These are phyloP conservation scores for Emydocephalus ijimae DNA, from an alignment of 2,113 vertebrate genomes.

Conservation along the genomic window DNA sequence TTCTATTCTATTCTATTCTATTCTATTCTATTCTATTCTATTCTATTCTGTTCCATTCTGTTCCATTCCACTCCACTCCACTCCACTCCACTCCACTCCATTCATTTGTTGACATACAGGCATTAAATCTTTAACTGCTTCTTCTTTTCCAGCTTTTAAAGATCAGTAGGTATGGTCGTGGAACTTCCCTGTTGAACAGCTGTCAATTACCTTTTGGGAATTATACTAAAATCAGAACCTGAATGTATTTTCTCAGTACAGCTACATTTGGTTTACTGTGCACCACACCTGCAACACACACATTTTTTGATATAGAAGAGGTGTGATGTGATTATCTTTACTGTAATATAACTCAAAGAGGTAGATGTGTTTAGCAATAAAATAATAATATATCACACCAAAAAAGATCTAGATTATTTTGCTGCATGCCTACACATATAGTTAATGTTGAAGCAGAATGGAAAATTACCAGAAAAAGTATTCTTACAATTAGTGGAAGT, in stretches of 20 bases:
- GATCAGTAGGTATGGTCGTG: background rate
- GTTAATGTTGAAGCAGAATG: background rate
- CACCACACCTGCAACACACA: background rate
- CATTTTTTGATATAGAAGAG: background rate
- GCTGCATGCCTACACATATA: background rate
- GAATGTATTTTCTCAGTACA: background rate
- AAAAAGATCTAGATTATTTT: background rate
- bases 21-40: too few relatives aligned
- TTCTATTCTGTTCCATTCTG: too few relatives aligned
- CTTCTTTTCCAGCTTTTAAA: background rate
- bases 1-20: too few relatives aligned
- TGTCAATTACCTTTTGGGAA: background rate
- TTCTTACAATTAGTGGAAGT: too few relatives aligned
- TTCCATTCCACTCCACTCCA: too few relatives aligned
- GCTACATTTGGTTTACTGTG: background rate
- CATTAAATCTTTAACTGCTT: background rate
- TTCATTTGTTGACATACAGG: background rate
- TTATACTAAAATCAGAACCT: background rate
- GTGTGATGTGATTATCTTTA: background rate
- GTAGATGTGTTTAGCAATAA: background rate
- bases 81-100: too few relatives aligned
- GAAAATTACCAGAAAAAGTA: too few relatives aligned
- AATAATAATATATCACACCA: background rate
- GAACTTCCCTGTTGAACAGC: background rate
- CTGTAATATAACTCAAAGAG: background rate